Percentiles rank a stretch among this genome's conserved stretches.
These are phyloP conservation scores for Pteromalus puparum DNA, from an alignment of 1,140 invertebrate genomes.

Conservation along the genomic window DNA sequence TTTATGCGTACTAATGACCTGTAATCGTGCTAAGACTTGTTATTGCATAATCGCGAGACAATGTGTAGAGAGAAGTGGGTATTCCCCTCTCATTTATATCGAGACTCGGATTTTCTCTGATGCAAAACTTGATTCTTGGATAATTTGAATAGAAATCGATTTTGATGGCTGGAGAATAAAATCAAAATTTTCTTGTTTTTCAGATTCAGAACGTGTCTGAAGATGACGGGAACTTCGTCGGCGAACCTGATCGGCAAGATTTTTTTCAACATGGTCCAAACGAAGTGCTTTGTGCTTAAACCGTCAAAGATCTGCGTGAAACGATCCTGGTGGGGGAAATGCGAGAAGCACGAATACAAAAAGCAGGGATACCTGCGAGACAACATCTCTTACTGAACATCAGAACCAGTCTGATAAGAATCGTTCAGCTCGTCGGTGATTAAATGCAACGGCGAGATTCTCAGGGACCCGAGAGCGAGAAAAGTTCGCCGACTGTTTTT, in stretches of 20 bases:
- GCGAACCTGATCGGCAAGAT: slow-evolving; percentile 94
- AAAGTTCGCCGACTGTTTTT: background rate
- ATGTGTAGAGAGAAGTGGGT: too few relatives aligned
- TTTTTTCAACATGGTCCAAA: slow-evolving; percentile 95
- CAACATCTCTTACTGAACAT: slow-evolving; percentile 80
- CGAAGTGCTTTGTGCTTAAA: slow-evolving; percentile 92
- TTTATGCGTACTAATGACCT: too few relatives aligned
- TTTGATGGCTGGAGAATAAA: background rate
- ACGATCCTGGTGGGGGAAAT: slow-evolving; percentile 87
- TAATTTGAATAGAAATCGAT: background rate
- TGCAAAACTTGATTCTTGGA: too few relatives aligned
- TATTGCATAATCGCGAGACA: too few relatives aligned
- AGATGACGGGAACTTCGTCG: slow-evolving; percentile 87
- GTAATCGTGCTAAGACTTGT: too few relatives aligned
- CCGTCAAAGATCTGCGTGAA: slow-evolving; percentile 82
- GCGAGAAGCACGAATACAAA: slow-evolving; percentile 80
- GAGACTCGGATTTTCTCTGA: background rate
- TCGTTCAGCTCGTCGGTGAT: background rate
- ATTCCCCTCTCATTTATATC: background rate
- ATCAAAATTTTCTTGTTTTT: slow-evolving; percentile 62
- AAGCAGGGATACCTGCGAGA: slow-evolving; percentile 86
- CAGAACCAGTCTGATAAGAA: background rate
- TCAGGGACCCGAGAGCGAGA: background rate
- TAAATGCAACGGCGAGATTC: background rate
- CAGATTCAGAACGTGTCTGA: slow-evolving; percentile 94